These are phyloP conservation scores for Gonioctena quinquepunctata DNA, from an alignment of 1,140 invertebrate species.

Conservation along the genomic window DNA sequence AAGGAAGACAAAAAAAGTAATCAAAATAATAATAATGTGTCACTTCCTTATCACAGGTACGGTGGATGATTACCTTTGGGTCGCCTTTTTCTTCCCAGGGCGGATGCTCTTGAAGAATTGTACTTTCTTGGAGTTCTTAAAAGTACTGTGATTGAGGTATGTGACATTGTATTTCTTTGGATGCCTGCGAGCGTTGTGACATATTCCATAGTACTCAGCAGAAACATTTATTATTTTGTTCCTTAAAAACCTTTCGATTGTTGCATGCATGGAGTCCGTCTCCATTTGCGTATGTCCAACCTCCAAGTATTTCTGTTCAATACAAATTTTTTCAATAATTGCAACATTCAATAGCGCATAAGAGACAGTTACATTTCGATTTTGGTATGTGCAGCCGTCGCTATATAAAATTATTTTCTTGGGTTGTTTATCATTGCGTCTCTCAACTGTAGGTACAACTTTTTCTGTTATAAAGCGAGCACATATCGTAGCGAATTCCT, in stretches of 20 bases:
- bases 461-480: background rate
- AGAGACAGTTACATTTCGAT: constrained; percentile 1
- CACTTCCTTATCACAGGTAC: no score
- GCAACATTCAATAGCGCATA: constrained; percentile 1
- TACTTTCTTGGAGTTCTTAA: constrained; percentile 10
- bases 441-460: background rate
- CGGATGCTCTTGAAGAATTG: constrained; percentile 14
- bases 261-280: constrained; percentile 22
- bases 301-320: constrained; percentile 25
- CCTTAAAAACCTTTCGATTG: constrained; percentile 9
- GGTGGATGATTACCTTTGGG: constrained; percentile 14
- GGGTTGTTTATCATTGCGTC: background rate
- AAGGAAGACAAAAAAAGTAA: no score
- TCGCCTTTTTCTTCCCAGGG: constrained; percentile 17
- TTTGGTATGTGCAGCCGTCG: constrained; percentile 22
- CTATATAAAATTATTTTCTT: constrained; percentile 26
- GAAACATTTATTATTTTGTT: constrained; percentile 10
- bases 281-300: constrained; percentile 27
- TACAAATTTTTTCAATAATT: constrained; percentile 5
- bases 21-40: no score
- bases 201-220: background rate
- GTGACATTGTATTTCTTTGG: constrained; percentile 4
- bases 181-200: background rate
- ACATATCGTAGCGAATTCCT: constrained; percentile 17
- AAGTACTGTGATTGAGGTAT: constrained; percentile 6